Evolutionary conservation across 2,888 invertebrate genomes (phyloP), one percentile per base, ranked within the genome.

Genomic region (Arge pagana): DNA sequence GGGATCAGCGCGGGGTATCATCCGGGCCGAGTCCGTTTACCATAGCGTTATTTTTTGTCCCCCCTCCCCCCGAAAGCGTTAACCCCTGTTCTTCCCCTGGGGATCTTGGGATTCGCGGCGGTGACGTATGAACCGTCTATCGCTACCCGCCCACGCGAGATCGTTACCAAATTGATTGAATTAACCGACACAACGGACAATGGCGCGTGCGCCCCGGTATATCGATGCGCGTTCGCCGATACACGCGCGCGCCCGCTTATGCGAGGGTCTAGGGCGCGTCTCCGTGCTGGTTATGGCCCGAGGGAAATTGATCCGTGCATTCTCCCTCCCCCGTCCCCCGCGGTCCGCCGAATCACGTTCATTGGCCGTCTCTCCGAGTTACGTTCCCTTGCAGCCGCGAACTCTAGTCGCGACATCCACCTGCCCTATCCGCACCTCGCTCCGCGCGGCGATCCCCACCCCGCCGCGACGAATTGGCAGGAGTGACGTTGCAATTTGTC

Each of bases 401-500:
- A n/a, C n/a, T n/a, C n/a, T n/a, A n/a, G n/a, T n/a, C n/a, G n/a
- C n/a, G n/a, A n/a, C n/a, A n/a, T n/a, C n/a, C n/a, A n/a, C n/a
- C n/a, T n/a, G n/a, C n/a, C n/a, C n/a, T n/a, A n/a, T n/a, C n/a
- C n/a, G n/a, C n/a, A n/a, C n/a, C n/a, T n/a, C n/a, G n/a, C n/a
- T n/a, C n/a, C n/a, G n/a, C 11, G 16, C 48, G n/a, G 45, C 53
- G 56, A 59, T 53, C 58, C 59, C 56, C 62, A 62, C 15, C 21
- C n/a, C 55, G 48, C 26, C 43, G 67, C 69, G 64, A 61, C 61
- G 58, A 71, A 72, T 71, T 67, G 71, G 66, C 67, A 67, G 66
- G 71, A 70, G 72, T 71, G 71, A 71, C 66, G 66, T 65, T 61
- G 68, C 67, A 70, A 72, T 74, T 71, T 72, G 70, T 73, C 71